Base-by-base conservation (phyloP, 2,888 invertebrate species). In the Limnephilus lunatus region DNA sequence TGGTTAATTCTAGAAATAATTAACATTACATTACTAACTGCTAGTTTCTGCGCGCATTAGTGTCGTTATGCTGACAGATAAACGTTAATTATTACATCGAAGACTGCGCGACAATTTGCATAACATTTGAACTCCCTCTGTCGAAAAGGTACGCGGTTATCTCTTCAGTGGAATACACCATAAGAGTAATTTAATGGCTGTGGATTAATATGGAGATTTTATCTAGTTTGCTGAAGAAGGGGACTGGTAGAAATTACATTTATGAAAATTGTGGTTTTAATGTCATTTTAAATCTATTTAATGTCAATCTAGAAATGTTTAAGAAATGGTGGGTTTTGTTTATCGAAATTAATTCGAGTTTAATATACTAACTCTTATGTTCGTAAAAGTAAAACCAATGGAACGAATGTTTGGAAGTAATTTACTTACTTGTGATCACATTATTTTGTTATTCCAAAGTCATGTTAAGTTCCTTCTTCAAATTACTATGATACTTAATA, bases 21-120 rank as follows among this genome's bases (percentile, higher is more conserved):
- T 68, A 68, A 68, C 68, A 68, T 68, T 25, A 68, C n/a, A 68
- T 68, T 25, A 68, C 25, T 68, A 68, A 68, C 68, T 9, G 68
- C 25, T 68, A 68, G 68, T 68, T 68, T n/a, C 68, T 68, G 68
- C 9, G 68, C 68, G 68, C 68, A n/a, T 68, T 68, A 68, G 68
- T 25, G 68, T 25, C 68, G 68, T 68, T n/a, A 68, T 68, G 25
- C 68, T 68, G 68, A 68, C 68, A 68, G 68, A 68, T 68, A 68
- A 68, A 68, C n/a, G 68, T 68, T 68, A 25, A 68, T 68, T 68
- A 68, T 68, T 68, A 68, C 68, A 68, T 68, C 68, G 68, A 68
- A 68, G 68, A 68, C 68, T 68, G n/a, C 68, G 68, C 68, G 68
- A 68, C 68, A 68, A 68, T 68, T 68, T 68, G 68, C 68, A 68